Conservation (phyloP, 2,888 invertebrate genomes). For the Nomada fucata region DNA sequence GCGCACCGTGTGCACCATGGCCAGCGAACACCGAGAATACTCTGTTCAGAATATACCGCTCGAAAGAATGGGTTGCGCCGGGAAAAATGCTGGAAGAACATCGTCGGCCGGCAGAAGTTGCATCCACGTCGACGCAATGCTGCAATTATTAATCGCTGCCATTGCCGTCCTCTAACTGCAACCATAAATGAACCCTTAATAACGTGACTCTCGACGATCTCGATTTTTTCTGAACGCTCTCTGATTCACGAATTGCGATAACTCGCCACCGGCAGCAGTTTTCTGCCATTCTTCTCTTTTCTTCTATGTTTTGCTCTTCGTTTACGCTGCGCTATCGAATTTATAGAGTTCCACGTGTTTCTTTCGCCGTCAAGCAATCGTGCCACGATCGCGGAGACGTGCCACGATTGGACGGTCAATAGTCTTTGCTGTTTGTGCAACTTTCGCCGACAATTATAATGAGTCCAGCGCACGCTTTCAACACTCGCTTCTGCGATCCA, state of each 20-base stretch:
- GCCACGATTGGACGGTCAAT: conserved; percentile 51
- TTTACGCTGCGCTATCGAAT: background rate
- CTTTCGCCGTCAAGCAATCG: conserved; percentile 35
- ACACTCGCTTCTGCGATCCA: background rate
- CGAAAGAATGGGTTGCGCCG: conserved; percentile 93
- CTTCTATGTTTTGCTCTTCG: background rate
- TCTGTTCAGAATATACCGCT: conserved; percentile 92
- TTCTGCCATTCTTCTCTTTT: background rate
- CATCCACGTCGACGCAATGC: conserved; percentile 40
- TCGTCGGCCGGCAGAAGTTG: conserved; percentile 50
- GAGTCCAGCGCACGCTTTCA: background rate
- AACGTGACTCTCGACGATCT: conserved; percentile 21
- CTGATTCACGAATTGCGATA: conserved; percentile 9
- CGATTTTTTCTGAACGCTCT: conserved; percentile 5
- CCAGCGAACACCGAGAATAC: conserved; percentile 92
- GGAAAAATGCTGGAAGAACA: conserved; percentile 85
- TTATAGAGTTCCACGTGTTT: background rate
- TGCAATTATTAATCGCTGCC: conserved; percentile 31
- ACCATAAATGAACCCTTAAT: conserved; percentile 37
- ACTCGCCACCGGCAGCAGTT: background rate
- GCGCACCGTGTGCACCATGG: conserved; percentile 92
- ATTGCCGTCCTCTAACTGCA: conserved; percentile 46
- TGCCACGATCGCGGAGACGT: conserved; percentile 67
- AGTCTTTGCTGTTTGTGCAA: background rate
- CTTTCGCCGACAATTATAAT: background rate